phyloP scores from a whole-genome alignment of 2,797 vertebrate genomes.

The Smutsia gigantea region DNA sequence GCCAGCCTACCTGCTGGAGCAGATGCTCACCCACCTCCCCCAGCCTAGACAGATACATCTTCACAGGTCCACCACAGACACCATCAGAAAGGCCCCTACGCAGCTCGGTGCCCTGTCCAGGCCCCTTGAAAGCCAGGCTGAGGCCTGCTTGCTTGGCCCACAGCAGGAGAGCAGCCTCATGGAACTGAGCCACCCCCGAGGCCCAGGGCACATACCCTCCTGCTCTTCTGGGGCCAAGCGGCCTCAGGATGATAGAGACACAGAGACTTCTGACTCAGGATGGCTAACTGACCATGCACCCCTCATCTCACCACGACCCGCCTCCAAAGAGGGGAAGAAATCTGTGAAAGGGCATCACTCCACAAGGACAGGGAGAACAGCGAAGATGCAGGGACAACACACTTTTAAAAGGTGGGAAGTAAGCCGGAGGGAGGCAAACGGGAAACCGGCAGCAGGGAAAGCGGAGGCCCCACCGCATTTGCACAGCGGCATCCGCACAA shows the following conservation, averaged over 20 bases:
- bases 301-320: not conserved
- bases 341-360: not conserved
- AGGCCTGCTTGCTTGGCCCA: not conserved
- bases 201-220: accelerated
- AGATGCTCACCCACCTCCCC: not conserved
- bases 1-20: not conserved
- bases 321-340: not conserved
- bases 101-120: not conserved
- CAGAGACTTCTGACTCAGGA: not conserved
- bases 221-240: not conserved
- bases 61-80: not conserved
- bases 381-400: not conserved
- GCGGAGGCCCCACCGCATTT: not conserved
- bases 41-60: not conserved
- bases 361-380: not conserved
- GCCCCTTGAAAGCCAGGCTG: not conserved
- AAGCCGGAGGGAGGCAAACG: not conserved
- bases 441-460: not conserved
- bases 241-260: not conserved
- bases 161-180: accelerated
- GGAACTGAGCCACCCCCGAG: not conserved
- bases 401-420: not conserved
- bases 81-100: not conserved
- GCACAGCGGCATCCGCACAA: not conserved
- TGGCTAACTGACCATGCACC: not conserved